Percentiles rank a stretch among this genome's conserved stretches.
Evolutionary conservation across 2,797 vertebrate species (phyloP).

Genomic region (Lerista edwardsae): DNA sequence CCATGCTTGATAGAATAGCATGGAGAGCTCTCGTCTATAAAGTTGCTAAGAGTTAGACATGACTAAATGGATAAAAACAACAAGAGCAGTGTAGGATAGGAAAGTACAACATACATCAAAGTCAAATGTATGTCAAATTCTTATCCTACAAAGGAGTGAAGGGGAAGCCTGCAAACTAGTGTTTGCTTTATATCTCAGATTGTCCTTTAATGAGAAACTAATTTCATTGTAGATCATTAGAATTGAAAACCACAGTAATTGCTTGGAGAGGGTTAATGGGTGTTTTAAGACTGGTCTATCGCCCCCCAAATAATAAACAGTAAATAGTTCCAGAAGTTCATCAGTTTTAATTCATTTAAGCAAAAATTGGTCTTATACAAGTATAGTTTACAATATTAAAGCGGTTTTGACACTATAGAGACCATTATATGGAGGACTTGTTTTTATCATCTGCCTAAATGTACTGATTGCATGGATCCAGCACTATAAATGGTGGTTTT

Average conservation of each 20-base stretch:
- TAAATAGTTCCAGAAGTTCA: too few relatives aligned
- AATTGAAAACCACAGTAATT: constrained; percentile 23
- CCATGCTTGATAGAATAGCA: too few relatives aligned
- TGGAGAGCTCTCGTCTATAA: too few relatives aligned
- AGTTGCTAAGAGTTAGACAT: too few relatives aligned
- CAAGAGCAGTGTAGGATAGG: constrained; percentile 54
- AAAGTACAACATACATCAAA: constrained; percentile 24
- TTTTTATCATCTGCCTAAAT: constrained; percentile 9
- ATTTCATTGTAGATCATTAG: constrained; percentile 47
- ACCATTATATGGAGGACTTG: background rate
- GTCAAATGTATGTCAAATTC: constrained; percentile 52
- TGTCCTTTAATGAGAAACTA: constrained; percentile 40
- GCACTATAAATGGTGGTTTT: background rate
- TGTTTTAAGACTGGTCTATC: background rate
- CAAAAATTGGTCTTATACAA: too few relatives aligned
- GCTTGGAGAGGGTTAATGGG: constrained; percentile 28
- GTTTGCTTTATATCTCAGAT: constrained; percentile 50
- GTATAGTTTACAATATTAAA: background rate
- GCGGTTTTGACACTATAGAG: background rate
- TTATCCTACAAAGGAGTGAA: constrained; percentile 63
- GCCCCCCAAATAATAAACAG: too few relatives aligned
- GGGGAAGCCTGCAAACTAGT: constrained; percentile 34
- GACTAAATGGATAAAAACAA: too few relatives aligned
- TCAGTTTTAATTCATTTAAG: background rate
- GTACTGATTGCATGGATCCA: background rate